Percentiles rank a stretch among this genome's conserved stretches.
These are phyloP conservation scores for Pogonomyrmex barbatus DNA, from an alignment of 1,140 invertebrate species.

Conservation along the genomic window DNA sequence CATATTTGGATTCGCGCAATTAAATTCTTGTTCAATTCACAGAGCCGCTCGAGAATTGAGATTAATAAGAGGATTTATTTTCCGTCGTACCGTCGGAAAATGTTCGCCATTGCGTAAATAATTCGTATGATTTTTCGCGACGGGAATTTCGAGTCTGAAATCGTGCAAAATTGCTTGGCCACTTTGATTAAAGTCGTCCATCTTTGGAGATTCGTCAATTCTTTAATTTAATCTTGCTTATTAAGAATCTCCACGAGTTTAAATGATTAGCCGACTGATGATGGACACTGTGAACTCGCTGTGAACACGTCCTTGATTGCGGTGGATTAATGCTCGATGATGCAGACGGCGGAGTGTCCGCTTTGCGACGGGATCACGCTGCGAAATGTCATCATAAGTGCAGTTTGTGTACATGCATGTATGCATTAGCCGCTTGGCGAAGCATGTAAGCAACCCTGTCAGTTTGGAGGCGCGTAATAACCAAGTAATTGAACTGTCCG, in stretches of 20 bases:
- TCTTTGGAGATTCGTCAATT: not conserved
- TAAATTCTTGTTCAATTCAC: conserved; percentile 12
- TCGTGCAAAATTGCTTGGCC: not conserved
- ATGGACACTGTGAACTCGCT: conserved; percentile 10
- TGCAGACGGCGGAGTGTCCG: conserved; percentile 44
- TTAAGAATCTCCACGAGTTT: not conserved
- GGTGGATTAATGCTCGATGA: conserved; percentile 54
- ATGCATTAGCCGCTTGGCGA: conserved; percentile 75
- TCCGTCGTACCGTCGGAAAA: not conserved
- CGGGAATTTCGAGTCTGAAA: not conserved
- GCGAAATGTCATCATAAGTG: conserved; percentile 60
- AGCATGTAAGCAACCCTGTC: conserved; percentile 80
- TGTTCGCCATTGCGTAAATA: not conserved
- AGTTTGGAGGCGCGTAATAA: conserved; percentile 80
- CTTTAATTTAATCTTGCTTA: not conserved
- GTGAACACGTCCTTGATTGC: conserved; percentile 37
- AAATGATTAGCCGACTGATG: conserved; percentile 21
- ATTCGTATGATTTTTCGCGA: not conserved
- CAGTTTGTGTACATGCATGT: conserved; percentile 65
- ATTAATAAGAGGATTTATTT: not conserved
- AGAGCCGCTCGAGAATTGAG: not conserved
- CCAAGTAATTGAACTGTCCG: conserved; percentile 82
- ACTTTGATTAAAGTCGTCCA: not conserved
- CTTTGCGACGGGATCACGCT: conserved; percentile 46
- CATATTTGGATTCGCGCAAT: conserved; percentile 19